These are phyloP conservation scores for Euclidia mi DNA, from an alignment of 2,888 invertebrate genomes.

Conservation along the genomic window DNA sequence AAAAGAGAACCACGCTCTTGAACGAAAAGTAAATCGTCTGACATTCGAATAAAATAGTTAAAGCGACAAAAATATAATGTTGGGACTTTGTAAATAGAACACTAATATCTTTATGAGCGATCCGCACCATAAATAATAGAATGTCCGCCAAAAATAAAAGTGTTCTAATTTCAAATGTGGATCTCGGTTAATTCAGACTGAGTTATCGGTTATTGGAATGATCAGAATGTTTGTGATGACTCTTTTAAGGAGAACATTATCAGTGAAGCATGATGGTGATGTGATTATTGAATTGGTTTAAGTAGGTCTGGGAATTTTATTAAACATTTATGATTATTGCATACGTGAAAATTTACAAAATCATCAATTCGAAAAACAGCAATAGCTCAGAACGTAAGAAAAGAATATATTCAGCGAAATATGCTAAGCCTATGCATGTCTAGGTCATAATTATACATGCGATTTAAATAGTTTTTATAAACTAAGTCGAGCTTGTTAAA, in stretches of 20 bases:
- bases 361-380: too few species aligned
- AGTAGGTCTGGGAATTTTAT: too few species aligned
- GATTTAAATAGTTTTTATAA: too few species aligned
- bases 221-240: slow-evolving; percentile 39
- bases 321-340: too few species aligned
- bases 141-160: slow-evolving; percentile 54
- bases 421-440: too few species aligned
- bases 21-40: neutral
- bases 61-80: slow-evolving; percentile 36
- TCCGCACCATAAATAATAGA: slow-evolving; percentile 45
- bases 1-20: too few species aligned
- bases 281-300: too few species aligned
- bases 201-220: slow-evolving; percentile 55
- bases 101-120: slow-evolving; percentile 55
- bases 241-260: slow-evolving; percentile 17
- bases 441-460: too few species aligned
- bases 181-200: slow-evolving; percentile 60
- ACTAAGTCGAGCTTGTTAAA: too few species aligned
- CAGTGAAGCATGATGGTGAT: neutral
- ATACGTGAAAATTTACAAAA: too few species aligned
- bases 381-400: too few species aligned
- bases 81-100: slow-evolving; percentile 41
- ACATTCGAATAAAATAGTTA: slow-evolving; percentile 25
- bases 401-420: too few species aligned
- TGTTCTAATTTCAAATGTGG: slow-evolving; percentile 56